Evolutionary conservation across 2,888 invertebrate genomes (phyloP), one percentile per base, ranked within the genome.

Genomic region (Rhopalosiphum nymphaeae): DNA sequence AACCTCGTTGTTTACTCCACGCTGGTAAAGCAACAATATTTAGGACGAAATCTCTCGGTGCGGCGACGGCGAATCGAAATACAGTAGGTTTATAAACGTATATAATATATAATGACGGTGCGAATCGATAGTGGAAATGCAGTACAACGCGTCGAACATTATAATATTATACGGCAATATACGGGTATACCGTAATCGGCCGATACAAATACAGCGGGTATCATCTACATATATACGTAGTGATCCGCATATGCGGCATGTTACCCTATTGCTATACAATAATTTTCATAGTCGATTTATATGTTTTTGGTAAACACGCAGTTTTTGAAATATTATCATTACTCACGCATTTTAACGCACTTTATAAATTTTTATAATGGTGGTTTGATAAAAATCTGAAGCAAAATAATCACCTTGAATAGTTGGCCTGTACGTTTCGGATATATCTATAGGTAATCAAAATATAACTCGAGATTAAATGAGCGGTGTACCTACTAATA

Each of bases 31-130:
- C 61, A 44, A 78, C 36, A 78, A 89, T 89, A 89, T 89, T 93
- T 78, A 78, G 92, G 78, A 93, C 88, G 78, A 89, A 93, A 93
- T 56, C 88, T 87, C 87, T 92, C 67, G 49, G 49, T n/a, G 49
- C 53, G 42, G 36, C 36, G 87, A 88, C 87, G 67, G 49, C 9
- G 88, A 78, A 78, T 88, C n/a, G 53, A 67, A 88, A 92, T 42
- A 78, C 36, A 36, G 2, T 36, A 36, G n/a, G 26, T 57, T 10
- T n/a, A 42, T 36, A 36, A 78, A 78, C 78, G 36, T 78, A 78
- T 36, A 67, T 57, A 67, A 36, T 26, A 78, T 78, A 36, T 53
- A 89, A 93, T 88, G 92, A 89, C 88, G 44, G 11, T 42, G 88
- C 92, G 36, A 92, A 61, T 92, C 46, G 61, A 85, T 46, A 36